A percentile compares a stretch with the other conserved stretches of the same genome.
Conservation (phyloP, 2,797 vertebrate species). For the Eulemur mongoz region DNA sequence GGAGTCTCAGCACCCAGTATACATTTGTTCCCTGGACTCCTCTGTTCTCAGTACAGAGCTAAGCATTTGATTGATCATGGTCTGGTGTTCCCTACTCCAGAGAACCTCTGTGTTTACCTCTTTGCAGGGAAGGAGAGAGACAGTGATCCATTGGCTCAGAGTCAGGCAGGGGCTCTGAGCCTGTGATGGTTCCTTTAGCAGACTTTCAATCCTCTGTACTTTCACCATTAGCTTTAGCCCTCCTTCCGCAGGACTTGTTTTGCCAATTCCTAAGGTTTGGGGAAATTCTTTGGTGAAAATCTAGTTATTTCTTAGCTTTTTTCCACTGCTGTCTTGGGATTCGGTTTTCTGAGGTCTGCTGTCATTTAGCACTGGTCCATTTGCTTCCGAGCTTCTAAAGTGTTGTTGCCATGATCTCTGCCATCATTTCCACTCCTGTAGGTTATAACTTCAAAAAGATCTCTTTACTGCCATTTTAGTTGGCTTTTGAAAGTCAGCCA, state of each 20-base stretch:
- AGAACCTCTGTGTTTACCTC: not conserved
- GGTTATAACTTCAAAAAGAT: not conserved
- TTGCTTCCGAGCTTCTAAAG: not conserved
- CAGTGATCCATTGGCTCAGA: not conserved
- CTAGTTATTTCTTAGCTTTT: not conserved
- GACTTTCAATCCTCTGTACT: not conserved
- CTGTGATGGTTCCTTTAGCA: not conserved
- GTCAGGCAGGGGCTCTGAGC: not conserved
- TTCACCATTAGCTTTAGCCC: not conserved
- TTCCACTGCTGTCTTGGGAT: not conserved
- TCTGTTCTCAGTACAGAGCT: not conserved
- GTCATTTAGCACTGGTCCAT: not conserved
- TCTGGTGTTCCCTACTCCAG: not conserved
- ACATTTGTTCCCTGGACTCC: not conserved
- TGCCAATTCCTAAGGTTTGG: not conserved
- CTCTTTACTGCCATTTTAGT: not conserved
- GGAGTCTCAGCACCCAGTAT: not conserved
- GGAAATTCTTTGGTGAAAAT: not conserved
- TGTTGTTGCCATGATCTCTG: not conserved
- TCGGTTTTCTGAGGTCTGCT: not conserved
- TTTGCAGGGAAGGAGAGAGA: not conserved
- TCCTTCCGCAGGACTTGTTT: not conserved
- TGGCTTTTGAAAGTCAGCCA: not conserved
- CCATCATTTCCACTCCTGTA: not conserved
- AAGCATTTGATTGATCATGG: not conserved